Evolutionary conservation across 2,113 vertebrate genomes (phyloP), one percentile per base, ranked within the genome.

Genomic region (Cebus imitator): DNA sequence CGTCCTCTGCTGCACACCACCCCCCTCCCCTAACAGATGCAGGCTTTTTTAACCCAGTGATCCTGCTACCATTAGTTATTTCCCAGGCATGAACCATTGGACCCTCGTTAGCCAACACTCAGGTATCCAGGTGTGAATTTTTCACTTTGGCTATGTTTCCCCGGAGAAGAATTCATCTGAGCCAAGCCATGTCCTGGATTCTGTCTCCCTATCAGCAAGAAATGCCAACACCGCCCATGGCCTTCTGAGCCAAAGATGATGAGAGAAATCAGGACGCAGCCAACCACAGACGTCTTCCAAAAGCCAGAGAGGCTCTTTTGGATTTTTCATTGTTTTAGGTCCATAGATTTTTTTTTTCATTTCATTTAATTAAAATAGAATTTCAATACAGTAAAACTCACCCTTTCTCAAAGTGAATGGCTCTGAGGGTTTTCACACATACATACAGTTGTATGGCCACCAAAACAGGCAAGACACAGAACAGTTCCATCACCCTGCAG

Each of bases 181-280:
- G 57, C 48, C 68, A n/a, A 13, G 21, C 45, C 6, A 5, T 12
- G 18, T 37, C 72, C 45, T 18, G 43, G 64, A 5, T 12, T 16
- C 21, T 40, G 37, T 45, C 75, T 48, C 30, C 48, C 48, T 50
- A 0, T 16, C 17, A 2, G 8, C 37, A 30, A 55, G 61, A 86
- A 73, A 50, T 18, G 14, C 57, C 58, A 21, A 1, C 0, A 0
- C 21, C 8, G 4, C 52, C 45, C 4, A 0, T 3, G 50, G 13
- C 25, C 89, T 18, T 93, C 79, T 2, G 9, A 66, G 37, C 87
- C 30, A 35, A 57, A 52, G 73, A 48, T 3, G 1, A 40, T 16
- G 68, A 66, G 45, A 14, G 21, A n/a, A 80, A 30, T 76, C 35
- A 17, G 72, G 32, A 45, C 0, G 0, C 25, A 23, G 35, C 1